Evolutionary conservation across 2,113 vertebrate genomes (phyloP), one percentile per base, ranked within the genome.

Genomic region (Loxodonta africana): DNA sequence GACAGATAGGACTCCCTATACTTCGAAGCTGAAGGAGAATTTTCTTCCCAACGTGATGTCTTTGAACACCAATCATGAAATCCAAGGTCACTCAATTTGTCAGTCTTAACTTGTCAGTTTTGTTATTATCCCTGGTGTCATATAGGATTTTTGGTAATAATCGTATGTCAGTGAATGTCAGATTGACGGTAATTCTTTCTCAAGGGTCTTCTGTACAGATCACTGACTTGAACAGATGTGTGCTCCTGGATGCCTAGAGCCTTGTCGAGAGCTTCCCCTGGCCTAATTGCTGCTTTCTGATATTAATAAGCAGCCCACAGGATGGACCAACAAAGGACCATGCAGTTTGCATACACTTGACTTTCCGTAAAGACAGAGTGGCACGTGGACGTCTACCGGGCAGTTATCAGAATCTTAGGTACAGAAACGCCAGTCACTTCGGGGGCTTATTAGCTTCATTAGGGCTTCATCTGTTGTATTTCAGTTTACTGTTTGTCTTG

Each of bases 181-280:
- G 37, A 83, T 71, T 76, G 81, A 78, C 88, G 84, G 84, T 65
- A 67, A 91, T 86, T 94, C 69, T 83, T 90, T 83, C 88, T 93
- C 86, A 71, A 67, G 44, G 74, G 44, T 89, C 28, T 89, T 94
- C 51, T 83, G 9, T 78, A 83, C 46, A 92, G 60, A 86, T 37
- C 71, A 80, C 76, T 92, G 90, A 87, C 74, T 91, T 73, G 46
- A 94, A 80, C 62, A 94, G 81, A 76, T 90, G 91, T 83, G 17
- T 17, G 37, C 65, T 81, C 48, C 74, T 94, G 90, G 28, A 76
- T 92, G 69, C 83, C 82, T 91, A 28, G 53, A 84, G 30, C 25
- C 48, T 90, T 87, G 77, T 89, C 65, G 78, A n/a, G 28, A 77
- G 60, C 65, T 69, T 67, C 71, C n/a, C n/a, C 28, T 81, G 78